Evolutionary conservation across 2,113 vertebrate species (phyloP), one percentile per base, ranked within the genome.

Genomic region (Sinocyclocheilus anshuiensis): DNA sequence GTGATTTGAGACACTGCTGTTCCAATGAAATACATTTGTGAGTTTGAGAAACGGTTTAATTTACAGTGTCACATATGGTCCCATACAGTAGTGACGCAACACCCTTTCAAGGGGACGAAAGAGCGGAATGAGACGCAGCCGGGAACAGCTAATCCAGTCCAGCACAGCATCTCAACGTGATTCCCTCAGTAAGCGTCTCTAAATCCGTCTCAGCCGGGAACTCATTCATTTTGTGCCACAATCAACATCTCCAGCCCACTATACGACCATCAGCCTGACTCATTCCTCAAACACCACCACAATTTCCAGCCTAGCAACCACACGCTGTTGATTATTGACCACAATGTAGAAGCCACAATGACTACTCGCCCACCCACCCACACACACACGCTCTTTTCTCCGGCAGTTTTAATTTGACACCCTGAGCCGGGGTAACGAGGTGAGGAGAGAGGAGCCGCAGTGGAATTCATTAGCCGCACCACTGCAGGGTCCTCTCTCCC

Each of bases 401-500:
- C 36, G 93, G 94, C 94, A 90, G 93, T 95, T 97, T 97, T 98
- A 98, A 97, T 98, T 97, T 98, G 97, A 98, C 97, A 97, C 97
- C 96, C 97, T 96, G 96, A 97, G 97, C 96, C 96, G 95, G 95
- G 95, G 96, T 97, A 98, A 98, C 93, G 88, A 93, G 90, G 90
- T 91, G 92, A 90, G 93, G 95, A 96, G 95, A 77, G 92, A 91
- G 93, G 90, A 96, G 95, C 95, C 97, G 95, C 97, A 95, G 97
- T 90, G 97, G 97, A 98, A 97, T 98, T 98, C 97, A 98, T 98
- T 98, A 98, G 95, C 95, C 94, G 93, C 94, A 92, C 94, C 95
- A 95, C 96, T 95, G 96, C 96, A 95, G 96, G 96, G 95, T 96
- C 96, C 92, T 95, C 95, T 96, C 96, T 96, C 93, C 87, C 92